Conservation (phyloP, 23 tunicate species). For the Pegea sp. region DNA sequence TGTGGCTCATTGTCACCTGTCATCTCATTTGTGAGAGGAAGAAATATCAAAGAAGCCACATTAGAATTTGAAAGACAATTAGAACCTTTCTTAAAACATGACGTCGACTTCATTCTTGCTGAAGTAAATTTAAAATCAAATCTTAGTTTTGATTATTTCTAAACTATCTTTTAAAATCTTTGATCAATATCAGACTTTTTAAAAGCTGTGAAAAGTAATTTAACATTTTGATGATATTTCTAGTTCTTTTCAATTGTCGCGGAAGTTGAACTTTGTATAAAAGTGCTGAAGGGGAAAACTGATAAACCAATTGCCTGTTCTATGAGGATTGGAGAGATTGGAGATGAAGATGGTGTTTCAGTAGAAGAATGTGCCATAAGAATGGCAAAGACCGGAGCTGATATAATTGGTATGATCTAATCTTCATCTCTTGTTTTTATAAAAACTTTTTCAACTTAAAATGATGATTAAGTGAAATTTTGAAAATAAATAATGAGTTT, state of each 20-base stretch:
- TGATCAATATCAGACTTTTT: background rate
- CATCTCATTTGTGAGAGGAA: slow-evolving; percentile 1
- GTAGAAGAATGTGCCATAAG: slow-evolving; percentile 75
- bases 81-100: slow-evolving; percentile 10
- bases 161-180: background rate
- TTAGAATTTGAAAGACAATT: slow-evolving; percentile 23
- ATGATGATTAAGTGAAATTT: background rate
- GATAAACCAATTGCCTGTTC: slow-evolving; percentile 28
- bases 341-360: slow-evolving; percentile 35
- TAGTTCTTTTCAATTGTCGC: slow-evolving; percentile 52
- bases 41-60: slow-evolving; percentile 8
- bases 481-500: background rate
- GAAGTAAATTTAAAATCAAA: slow-evolving; percentile 14
- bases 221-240: slow-evolving; percentile 1
- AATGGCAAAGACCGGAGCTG: slow-evolving; percentile 87
- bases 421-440: too few species aligned
- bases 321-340: slow-evolving; percentile 53
- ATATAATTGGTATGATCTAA: slow-evolving; percentile 61
- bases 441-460: too few species aligned
- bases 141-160: background rate
- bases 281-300: slow-evolving; percentile 41
- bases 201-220: background rate
- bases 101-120: slow-evolving; percentile 35
- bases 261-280: slow-evolving; percentile 50
- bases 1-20: slow-evolving; percentile 54